These are phyloP conservation scores for Drosophila hydei DNA, from an alignment of 1,140 invertebrate species.

Conservation along the genomic window DNA sequence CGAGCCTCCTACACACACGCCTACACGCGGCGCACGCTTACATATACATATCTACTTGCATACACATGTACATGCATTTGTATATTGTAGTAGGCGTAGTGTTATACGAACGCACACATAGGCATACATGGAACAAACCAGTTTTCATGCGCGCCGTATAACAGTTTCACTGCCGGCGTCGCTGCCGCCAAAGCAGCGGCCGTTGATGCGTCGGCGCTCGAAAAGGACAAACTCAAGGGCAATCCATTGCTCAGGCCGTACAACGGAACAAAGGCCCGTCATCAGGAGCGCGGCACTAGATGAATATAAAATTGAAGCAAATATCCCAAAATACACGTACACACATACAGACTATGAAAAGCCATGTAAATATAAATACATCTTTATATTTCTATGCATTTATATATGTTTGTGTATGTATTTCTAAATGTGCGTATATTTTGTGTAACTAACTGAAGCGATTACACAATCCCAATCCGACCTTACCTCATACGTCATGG, in stretches of 20 bases:
- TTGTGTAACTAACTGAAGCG: neutral
- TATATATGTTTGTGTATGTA: neutral
- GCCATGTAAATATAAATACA: neutral
- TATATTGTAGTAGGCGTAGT: conserved; percentile 5
- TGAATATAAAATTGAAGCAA: conserved; percentile 14
- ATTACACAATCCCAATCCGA: conserved; percentile 36
- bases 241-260: conserved; percentile 42
- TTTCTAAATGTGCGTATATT: neutral
- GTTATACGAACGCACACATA: conserved; percentile 39
- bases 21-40: neutral
- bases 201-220: conserved; percentile 48
- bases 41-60: neutral
- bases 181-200: conserved; percentile 14
- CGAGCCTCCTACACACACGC: conserved; percentile 61
- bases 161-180: conserved; percentile 39
- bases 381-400: neutral
- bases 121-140: conserved; percentile 59
- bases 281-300: conserved; percentile 15
- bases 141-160: conserved; percentile 66
- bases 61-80: neutral
- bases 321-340: neutral
- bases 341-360: neutral
- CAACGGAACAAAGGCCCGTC: conserved; percentile 32
- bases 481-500: conserved; percentile 34
- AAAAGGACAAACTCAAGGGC: conserved; percentile 79